Base-by-base conservation (phyloP, 1,140 invertebrate species). In the Xylocopa sonorina region DNA sequence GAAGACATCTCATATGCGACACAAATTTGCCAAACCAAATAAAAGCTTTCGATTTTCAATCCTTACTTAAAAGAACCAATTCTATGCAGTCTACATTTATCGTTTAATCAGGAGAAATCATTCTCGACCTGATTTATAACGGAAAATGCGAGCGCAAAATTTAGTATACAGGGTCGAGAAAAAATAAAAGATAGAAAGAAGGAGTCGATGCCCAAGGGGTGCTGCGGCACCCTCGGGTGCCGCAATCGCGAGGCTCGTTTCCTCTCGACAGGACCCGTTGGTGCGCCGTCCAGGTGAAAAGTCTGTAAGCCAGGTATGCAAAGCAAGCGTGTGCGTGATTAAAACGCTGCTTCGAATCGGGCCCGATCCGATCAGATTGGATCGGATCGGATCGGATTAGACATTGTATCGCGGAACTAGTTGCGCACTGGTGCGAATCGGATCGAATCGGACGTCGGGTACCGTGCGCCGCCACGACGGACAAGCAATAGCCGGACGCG, bases 401-500 rank as follows among this genome's bases (percentile, higher is more conserved):
- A 78, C 77, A 73, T 78, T 78, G 77, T 78, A 78, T 78, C 77
- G 77, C 69, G 34, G 77, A 78, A 73, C 77, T 78, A 78, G 77
- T 78, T 78, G 77, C 69, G 77, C 77, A 46, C 58, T 78, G 77
- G 77, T 38, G 77, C 77, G 77, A 78, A 73, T 73, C 77, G 77
- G 77, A 78, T 78, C 77, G 77, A 78, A 78, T 78, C 77, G 18
- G 77, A 78, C 77, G 77, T 73, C 60, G 75, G n/a, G 69, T 78
- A 64, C 58, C 68, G 29, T 64, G 77, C 58, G 55, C 29, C 77
- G 29, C 68, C 34, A 34, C 68, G 48, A 34, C 58, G 55, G 48
- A 38, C 77, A 38, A n/a, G 77, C 51, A 73, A 78, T 64, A 55
- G 50, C n/a, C n/a, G n/a, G n/a, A n/a, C 68, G 58, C 77, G 69